Base-by-base conservation (phyloP, 2,113 vertebrate species). In the Leptosomus discolor region DNA sequence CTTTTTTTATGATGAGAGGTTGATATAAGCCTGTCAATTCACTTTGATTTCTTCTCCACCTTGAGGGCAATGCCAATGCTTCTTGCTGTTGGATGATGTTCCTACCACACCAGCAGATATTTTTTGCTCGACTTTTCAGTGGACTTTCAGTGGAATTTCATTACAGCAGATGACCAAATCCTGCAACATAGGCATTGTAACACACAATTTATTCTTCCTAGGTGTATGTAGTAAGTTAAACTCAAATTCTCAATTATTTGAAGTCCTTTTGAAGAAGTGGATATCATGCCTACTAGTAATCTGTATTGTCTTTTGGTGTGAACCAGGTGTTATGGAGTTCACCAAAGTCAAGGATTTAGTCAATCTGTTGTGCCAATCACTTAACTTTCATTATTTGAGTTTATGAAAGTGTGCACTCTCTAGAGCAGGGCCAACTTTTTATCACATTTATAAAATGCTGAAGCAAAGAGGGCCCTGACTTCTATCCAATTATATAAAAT, bases 21-120 rank as follows among this genome's bases (percentile, higher is more conserved):
- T 94, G 91, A 82, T 83, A 34, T 29, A 94, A 94, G 41, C 57
- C 75, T 83, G 70, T 95, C 87, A 96, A 74, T 88, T 82, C n/a
- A 73, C 18, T 94, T 50, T 20, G 56, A 95, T 41, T 9, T 84
- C 54, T 80, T 83, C 43, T 90, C 63, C 50, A 83, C 85, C 63
- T 90, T 63, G 60, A 90, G 50, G 91, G 45, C 37, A 88, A 80
- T 29, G 63, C 12, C 82, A 86, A 85, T 50, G 12, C 46, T 73
- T 74, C 75, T 74, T 92, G 37, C n/a, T 67, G 7, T 70, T 67
- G 65, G n/a, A 50, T 78, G 37, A 73, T 51, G 24, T 51, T 82
- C 39, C 51, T 83, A 79, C 8, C 36, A 51, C n/a, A 70, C 15
- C 15, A 34, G 12, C 36, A 90, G 46, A 24, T 71, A 5, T 13